Base-by-base conservation (phyloP, 30 jellyfish, hydroid and myxozoan species). In the Catostylus mosaicus region DNA sequence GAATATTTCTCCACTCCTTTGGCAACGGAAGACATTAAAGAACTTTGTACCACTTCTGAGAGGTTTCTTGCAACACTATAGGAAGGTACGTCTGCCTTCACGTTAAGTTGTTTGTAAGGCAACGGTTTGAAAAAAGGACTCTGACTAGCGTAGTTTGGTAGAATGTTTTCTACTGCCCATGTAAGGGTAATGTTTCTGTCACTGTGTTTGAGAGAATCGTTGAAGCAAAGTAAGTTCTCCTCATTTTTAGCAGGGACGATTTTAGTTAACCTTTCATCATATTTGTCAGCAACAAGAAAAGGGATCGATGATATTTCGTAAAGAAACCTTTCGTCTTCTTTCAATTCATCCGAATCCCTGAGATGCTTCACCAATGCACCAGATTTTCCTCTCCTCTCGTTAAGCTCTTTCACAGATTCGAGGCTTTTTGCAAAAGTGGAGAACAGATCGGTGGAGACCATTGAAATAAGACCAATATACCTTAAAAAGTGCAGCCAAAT, bases 401-500 rank as follows among this genome's bases (percentile, higher is more conserved):
- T 51, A 14, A 50, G 50, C 60, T 88, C 68, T 18, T 36, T 31
- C 22, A 78, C 26, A 20, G 37, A 31, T 3, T 82, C 63, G 26
- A 89, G 36, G 36, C 54, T 63, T 4, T 22, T 66, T 0, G 97
- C 97, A 70, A 89, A 82, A 35, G 37, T 18, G 18, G 46, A 45
- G 38, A 82, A 89, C 47, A 82, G 24, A 19, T 46, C 79, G 8
- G 66, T 7, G 36, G 82, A 52, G 0, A 89, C 67, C 29, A 30
- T 4, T 22, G 76, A 9, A 16, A 82, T 56, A 33, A 89, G 52
- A 30, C 97, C 95, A 26, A 47, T n/a, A 2, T 60, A 47, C 48
- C 79, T 33, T 12, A 89, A 50, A 77, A 89, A 89, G n/a, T 43
- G 62, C 59, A 87, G 82, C 90, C 90, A 79, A 10, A 9, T 22